Conservation (phyloP, 2,797 vertebrate genomes). For the Pelobates cultripes region DNA sequence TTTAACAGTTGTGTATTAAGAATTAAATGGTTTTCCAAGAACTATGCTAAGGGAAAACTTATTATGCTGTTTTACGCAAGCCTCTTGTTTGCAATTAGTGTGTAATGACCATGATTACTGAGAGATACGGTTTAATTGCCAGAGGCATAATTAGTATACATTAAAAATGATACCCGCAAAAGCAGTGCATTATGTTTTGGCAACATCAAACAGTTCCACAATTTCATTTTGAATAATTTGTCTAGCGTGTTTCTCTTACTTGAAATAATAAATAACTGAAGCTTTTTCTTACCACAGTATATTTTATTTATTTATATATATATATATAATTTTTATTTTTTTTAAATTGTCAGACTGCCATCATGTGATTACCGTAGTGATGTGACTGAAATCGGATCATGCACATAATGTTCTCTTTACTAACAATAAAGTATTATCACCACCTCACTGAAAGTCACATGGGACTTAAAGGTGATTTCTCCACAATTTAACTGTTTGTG, state of each 20-base stretch:
- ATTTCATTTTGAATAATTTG: not conserved
- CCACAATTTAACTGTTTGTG: too few relatives aligned
- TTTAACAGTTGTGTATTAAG: not conserved
- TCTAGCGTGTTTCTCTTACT: not conserved
- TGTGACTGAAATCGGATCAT: too few relatives aligned
- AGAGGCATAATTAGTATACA: not conserved
- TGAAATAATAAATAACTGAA: not conserved
- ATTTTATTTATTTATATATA: too few relatives aligned
- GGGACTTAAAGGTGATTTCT: too few relatives aligned
- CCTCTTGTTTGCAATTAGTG: slow-evolving; percentile 11
- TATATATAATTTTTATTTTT: not conserved
- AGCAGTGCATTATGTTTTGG: not conserved
- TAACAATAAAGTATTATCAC: too few relatives aligned
- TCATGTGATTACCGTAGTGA: not conserved
- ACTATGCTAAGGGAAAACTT: not conserved
- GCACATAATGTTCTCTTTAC: too few relatives aligned
- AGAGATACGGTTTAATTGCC: not conserved
- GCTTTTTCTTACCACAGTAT: not conserved
- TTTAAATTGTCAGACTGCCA: not conserved
- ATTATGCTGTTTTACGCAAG: not conserved
- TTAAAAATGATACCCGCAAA: not conserved
- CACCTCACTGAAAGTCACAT: too few relatives aligned
- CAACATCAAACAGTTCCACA: not conserved
- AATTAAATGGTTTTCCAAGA: slow-evolving; percentile 1
- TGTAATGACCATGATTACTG: not conserved